Conservation (phyloP, 2,888 invertebrate species). For the Drosophila lacicola region DNA sequence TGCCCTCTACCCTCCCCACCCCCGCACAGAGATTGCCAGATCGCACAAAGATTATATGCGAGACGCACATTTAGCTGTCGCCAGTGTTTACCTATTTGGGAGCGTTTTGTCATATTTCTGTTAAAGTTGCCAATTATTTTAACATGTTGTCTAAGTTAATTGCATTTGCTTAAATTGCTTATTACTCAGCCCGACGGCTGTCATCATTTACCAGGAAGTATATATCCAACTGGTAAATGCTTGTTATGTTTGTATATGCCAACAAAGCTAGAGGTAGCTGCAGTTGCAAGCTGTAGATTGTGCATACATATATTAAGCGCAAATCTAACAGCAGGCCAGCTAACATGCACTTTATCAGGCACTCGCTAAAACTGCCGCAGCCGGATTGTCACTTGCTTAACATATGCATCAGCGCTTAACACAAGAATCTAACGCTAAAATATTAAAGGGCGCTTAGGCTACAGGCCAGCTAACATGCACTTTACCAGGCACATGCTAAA, state of each 20-base stretch:
- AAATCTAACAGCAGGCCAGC: neutral
- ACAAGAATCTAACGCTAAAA: no score
- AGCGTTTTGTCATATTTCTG: slow-evolving; percentile 22
- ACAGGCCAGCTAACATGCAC: neutral
- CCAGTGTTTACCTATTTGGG: slow-evolving; percentile 16
- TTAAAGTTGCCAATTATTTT: slow-evolving; percentile 11
- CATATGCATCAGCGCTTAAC: no score
- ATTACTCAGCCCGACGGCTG: slow-evolving; percentile 6
- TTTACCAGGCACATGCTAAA: slow-evolving; percentile 11
- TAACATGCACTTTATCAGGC: slow-evolving; percentile 3
- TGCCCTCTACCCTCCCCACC: neutral
- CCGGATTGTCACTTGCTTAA: no score
- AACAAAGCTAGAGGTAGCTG: no score
- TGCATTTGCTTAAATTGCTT: slow-evolving; percentile 12
- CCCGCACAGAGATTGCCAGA: slow-evolving; percentile 18
- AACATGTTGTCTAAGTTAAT: slow-evolving; percentile 13
- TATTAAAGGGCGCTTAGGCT: neutral
- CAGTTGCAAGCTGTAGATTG: no score
- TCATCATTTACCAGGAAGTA: slow-evolving; percentile 4
- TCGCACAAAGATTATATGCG: slow-evolving; percentile 21
- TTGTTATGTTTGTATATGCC: slow-evolving; percentile 1
- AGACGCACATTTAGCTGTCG: slow-evolving; percentile 13
- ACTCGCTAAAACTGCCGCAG: no score
- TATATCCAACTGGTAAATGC: slow-evolving; percentile 6
- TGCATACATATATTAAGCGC: no score